Conservation (phyloP, 2,113 vertebrate species). For the Otocyon megalotis region DNA sequence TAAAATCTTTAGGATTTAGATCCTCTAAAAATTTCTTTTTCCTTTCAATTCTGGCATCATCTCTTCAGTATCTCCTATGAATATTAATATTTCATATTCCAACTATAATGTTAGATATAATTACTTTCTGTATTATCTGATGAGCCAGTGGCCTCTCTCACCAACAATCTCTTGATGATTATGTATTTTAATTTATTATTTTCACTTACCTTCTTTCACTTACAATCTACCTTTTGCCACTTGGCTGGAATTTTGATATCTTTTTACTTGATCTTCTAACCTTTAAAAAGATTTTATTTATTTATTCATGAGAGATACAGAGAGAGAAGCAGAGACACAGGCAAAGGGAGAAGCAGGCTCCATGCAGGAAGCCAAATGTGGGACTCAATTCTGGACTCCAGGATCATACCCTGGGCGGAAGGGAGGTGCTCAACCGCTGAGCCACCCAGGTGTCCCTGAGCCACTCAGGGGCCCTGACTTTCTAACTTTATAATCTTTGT, state of each 20-base stretch:
- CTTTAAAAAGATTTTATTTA: neutral
- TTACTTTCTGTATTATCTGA: constrained; percentile 38
- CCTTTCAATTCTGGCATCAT: constrained; percentile 24
- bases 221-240: neutral
- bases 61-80: neutral
- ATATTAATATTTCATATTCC: constrained; percentile 42
- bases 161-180: constrained; percentile 1
- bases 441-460: no score
- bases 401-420: no score
- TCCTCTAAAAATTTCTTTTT: neutral
- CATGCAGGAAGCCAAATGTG: no score
- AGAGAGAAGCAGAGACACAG: no score
- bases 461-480: neutral
- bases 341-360: no score
- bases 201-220: constrained; percentile 10
- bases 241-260: constrained; percentile 24
- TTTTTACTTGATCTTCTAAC: constrained; percentile 57
- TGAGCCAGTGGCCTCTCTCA: neutral
- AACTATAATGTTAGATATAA: constrained; percentile 30
- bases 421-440: no score
- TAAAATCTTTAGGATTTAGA: constrained; percentile 52
- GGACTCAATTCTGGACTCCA: no score
- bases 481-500: constrained; percentile 6
- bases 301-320: no score
- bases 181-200: neutral